Base-by-base conservation (phyloP, 2,113 vertebrate species). In the Plecturocebus donacophilus region DNA sequence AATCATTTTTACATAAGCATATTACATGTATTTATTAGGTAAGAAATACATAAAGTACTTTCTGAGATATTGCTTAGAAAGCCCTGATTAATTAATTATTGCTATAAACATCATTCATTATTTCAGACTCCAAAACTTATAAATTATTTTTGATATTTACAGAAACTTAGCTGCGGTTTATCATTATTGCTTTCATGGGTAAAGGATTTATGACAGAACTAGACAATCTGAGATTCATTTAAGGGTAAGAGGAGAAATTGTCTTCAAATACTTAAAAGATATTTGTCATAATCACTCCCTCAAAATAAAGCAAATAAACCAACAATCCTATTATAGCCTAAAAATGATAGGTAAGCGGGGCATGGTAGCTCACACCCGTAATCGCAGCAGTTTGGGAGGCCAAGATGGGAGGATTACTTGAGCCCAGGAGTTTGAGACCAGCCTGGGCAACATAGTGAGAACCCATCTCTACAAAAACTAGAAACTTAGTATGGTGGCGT, bases 1-100 rank as follows among this genome's bases (percentile, higher is more conserved):
- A 93, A 94, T 96, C 66, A 91, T 47, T 91, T 95, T 94, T 45
- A 32, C 12, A 82, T 83, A 92, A 76, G 73, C 4, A 79, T 58
- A 88, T 58, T 90, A 38, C 42, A 89, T 87, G 5, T 66, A 20
- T 80, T 45, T 27, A 68, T n/a, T 30, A 79, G 49, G 84, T 27
- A 58, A 86, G 45, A 75, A 56, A 90, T 92, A 61, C 40, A 13
- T 58, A 68, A 92, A 94, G 61, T 83, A 5, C 0, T 83, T 80
- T 61, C 58, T 70, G 49, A 84, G 85, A 21, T 61, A 54, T 25
- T 94, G 30, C 8, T 93, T 75, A 75, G 17, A 77, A 93, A 73
- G 2, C 38, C 35, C 11, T 86, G 17, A 87, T 87, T 90, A 87
- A 87, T 87, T 90, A 87, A 87, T 61, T 54, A 85, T 87, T 71